Evolutionary conservation across 2,888 invertebrate genomes (phyloP).

Genomic region (Flexamia atlantica): DNA sequence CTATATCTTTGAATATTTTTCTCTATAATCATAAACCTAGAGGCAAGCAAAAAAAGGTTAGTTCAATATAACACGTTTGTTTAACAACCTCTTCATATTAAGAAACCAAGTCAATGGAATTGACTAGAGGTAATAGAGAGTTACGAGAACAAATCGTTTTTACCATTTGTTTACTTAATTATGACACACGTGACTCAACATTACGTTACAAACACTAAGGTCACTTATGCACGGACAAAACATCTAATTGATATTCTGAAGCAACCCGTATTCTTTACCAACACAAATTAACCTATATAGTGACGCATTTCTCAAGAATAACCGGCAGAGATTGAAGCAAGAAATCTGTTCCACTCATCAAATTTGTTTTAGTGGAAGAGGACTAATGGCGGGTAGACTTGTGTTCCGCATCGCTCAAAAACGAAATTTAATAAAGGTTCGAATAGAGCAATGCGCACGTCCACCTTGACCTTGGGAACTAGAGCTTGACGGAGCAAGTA

Average conservation of each 20-base stretch:
- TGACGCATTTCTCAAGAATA: background rate
- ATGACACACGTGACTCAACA: too few relatives aligned
- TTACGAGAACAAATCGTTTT: too few relatives aligned
- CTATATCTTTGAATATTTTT: too few relatives aligned
- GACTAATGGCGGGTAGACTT: constrained; percentile 26
- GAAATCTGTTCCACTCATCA: constrained; percentile 33
- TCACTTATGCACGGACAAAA: background rate
- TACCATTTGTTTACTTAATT: too few relatives aligned
- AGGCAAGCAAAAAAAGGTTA: too few relatives aligned
- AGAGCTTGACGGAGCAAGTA: constrained; percentile 49
- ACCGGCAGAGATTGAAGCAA: background rate
- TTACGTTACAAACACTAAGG: too few relatives aligned
- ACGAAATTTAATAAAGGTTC: constrained; percentile 22
- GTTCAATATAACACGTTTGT: too few relatives aligned
- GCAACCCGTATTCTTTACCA: constrained; percentile 8
- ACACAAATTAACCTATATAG: constrained; percentile 25
- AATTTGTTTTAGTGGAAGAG: constrained; percentile 36
- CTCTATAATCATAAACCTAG: too few relatives aligned
- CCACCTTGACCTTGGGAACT: constrained; percentile 41
- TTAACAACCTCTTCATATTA: too few relatives aligned
- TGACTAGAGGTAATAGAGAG: too few relatives aligned
- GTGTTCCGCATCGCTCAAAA: constrained; percentile 29
- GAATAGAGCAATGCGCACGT: constrained; percentile 12
- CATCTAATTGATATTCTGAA: constrained; percentile 8
- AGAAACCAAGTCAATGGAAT: too few relatives aligned